Evolutionary conservation across 2,888 invertebrate species (phyloP).

Genomic region (Prenolepis imparis): DNA sequence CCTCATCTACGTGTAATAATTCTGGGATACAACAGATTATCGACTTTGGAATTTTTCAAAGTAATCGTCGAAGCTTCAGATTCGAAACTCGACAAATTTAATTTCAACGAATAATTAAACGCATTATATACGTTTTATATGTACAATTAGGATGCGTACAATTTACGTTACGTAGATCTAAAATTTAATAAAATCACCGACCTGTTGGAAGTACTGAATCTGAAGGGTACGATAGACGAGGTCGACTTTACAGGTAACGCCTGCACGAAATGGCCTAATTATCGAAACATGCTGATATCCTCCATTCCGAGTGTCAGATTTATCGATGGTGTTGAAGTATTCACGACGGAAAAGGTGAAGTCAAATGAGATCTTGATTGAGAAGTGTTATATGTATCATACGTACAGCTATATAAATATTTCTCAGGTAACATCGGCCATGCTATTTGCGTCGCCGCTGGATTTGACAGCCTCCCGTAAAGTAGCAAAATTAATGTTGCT

Average conservation of each 20-base stretch:
- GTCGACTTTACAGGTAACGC: constrained; percentile 83
- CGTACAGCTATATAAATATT: neutral
- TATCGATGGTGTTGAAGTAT: constrained; percentile 83
- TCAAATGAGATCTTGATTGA: constrained; percentile 14
- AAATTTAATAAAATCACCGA: constrained; percentile 82
- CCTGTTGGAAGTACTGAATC: constrained; percentile 84
- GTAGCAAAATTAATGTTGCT: constrained; percentile 81
- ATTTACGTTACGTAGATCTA: constrained; percentile 83
- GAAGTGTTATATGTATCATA: neutral
- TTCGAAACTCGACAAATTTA: neutral
- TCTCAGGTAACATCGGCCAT: constrained; percentile 79
- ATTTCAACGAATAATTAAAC: neutral
- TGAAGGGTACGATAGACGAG: constrained; percentile 81
- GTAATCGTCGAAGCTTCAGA: constrained; percentile 63
- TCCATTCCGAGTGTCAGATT: constrained; percentile 81
- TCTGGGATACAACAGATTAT: constrained; percentile 87
- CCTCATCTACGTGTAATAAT: constrained; percentile 87
- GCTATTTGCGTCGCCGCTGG: constrained; percentile 79
- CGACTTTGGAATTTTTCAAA: constrained; percentile 87
- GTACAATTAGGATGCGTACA: constrained; percentile 75
- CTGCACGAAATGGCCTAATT: constrained; percentile 82
- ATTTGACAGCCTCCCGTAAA: constrained; percentile 79
- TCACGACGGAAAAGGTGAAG: constrained; percentile 80
- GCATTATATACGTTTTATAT: neutral
- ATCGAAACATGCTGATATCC: constrained; percentile 82